Percentiles rank a stretch among this genome's conserved stretches.
Conservation (phyloP, 2,888 invertebrate species). For the Oegoconia quadripuncta region DNA sequence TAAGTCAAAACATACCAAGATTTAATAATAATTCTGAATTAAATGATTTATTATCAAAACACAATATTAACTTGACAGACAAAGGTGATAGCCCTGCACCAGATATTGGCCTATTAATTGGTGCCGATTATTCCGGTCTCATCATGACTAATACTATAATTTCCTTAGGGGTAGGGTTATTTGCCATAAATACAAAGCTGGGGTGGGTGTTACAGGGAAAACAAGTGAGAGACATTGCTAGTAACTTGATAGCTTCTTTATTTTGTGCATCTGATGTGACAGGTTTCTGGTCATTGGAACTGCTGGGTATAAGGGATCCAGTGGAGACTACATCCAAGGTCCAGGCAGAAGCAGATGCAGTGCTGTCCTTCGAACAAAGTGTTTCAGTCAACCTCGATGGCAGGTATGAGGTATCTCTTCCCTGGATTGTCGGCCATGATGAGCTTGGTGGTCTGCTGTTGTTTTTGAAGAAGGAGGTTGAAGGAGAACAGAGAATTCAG, state of each 20-base stretch:
- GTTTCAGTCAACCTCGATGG: background rate
- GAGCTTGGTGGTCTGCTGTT: background rate
- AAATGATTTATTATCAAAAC: background rate
- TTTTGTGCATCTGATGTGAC: background rate
- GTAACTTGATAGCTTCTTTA: background rate
- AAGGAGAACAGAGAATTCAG: too few species aligned
- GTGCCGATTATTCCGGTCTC: background rate
- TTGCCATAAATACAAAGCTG: background rate
- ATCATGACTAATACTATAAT: background rate
- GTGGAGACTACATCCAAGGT: background rate
- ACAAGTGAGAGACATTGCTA: background rate
- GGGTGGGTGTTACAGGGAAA: background rate
- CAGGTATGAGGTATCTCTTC: background rate
- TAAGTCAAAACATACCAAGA: constrained; percentile 5
- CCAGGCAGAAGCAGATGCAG: background rate
- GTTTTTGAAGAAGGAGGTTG: too few species aligned
- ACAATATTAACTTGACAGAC: background rate
- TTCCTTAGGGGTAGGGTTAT: background rate
- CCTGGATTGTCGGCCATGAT: background rate
- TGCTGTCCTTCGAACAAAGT: background rate
- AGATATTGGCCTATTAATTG: background rate
- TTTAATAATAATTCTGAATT: too few species aligned
- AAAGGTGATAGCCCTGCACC: background rate
- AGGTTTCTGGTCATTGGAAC: background rate
- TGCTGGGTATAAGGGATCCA: background rate